Percentiles rank a stretch among this genome's conserved stretches.
phyloP scores from a whole-genome alignment of 1,140 invertebrate species.

The Drosophila santomea region DNA sequence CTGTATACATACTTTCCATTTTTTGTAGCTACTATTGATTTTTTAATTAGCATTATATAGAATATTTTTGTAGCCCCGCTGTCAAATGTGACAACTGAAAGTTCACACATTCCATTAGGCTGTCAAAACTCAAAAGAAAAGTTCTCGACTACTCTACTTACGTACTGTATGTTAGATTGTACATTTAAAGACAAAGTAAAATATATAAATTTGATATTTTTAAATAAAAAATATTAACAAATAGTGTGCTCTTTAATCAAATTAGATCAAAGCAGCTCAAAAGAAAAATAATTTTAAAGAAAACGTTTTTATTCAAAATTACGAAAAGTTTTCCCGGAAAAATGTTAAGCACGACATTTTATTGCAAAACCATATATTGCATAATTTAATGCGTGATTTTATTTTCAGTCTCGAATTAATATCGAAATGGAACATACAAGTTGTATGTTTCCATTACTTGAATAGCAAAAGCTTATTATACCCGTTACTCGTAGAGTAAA shows the following conservation, averaged over 20 bases:
- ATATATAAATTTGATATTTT: too few species aligned
- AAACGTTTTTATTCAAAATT: neutral
- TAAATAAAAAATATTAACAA: too few species aligned
- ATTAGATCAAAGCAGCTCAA: too few species aligned
- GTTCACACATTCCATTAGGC: conserved; percentile 46
- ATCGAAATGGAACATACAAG: conserved; percentile 18
- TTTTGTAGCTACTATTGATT: conserved; percentile 39
- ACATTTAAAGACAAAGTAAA: conserved; percentile 12
- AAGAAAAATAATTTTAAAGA: neutral
- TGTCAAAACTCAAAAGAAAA: conserved; percentile 44
- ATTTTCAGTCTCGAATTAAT: conserved; percentile 1
- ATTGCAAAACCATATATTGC: neutral
- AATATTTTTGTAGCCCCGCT: conserved; percentile 30
- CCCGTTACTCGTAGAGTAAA: too few species aligned
- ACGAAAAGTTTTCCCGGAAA: neutral
- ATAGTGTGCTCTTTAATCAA: too few species aligned
- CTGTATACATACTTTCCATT: conserved; percentile 12
- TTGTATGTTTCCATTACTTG: neutral
- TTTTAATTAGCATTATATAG: conserved; percentile 60
- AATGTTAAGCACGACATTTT: neutral
- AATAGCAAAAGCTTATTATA: too few species aligned
- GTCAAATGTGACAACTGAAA: conserved; percentile 54
- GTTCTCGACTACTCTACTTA: conserved; percentile 12
- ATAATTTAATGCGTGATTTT: conserved; percentile 20
- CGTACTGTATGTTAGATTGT: conserved; percentile 8